Evolutionary conservation across 2,113 vertebrate species (phyloP).

Genomic region (Lanius ludovicianus): DNA sequence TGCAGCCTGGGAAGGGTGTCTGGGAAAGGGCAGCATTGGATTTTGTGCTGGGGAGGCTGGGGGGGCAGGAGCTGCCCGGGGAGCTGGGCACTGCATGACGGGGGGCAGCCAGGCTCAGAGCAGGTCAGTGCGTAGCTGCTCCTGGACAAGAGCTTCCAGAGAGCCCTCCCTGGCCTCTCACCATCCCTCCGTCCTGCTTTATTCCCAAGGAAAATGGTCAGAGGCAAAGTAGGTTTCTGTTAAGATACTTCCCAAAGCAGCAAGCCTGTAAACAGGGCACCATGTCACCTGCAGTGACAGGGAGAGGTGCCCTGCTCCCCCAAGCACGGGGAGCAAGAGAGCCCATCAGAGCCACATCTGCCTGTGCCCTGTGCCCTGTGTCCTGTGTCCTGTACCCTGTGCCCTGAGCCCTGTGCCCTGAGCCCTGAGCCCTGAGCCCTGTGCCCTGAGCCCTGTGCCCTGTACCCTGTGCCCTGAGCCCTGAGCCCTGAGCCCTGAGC

Average conservation of each 20-base stretch:
- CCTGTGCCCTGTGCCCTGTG: rapidly evolving
- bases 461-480: rapidly evolving
- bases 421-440: rapidly evolving
- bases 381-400: rapidly evolving
- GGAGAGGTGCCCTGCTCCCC: neutral
- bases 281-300: neutral
- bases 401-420: neutral
- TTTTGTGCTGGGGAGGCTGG: neutral
- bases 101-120: neutral
- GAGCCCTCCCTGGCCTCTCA: neutral
- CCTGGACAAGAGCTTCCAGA: neutral
- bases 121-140: rapidly evolving
- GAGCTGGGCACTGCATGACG: rapidly evolving
- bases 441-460: too few species aligned
- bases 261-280: neutral
- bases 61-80: neutral
- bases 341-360: neutral
- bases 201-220: neutral
- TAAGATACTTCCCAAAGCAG: neutral
- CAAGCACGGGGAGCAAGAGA: rapidly evolving
- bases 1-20: neutral
- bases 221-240: neutral
- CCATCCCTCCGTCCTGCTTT: neutral
- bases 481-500: neutral
- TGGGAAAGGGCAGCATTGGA: neutral